Conservation (phyloP, 2,797 vertebrate genomes). For the Sebastes jordani region DNA sequence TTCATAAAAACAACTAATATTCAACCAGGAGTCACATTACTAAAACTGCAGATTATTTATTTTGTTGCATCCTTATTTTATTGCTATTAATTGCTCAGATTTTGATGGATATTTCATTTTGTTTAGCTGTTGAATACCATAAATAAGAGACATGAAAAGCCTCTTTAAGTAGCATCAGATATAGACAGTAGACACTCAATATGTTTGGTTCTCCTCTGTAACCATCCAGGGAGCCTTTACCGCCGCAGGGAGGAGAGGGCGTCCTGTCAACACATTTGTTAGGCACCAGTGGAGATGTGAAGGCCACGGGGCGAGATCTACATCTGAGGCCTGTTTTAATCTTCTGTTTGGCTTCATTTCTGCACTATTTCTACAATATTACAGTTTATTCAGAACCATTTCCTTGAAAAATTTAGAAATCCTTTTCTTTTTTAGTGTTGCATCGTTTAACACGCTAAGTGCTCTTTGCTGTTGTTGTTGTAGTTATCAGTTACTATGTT, state of each 20-base stretch:
- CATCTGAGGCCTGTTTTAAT: constrained; percentile 9
- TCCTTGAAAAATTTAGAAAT: not conserved
- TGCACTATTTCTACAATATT: not conserved
- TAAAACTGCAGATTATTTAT: not conserved
- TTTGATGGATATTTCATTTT: not conserved
- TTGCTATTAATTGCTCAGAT: not conserved
- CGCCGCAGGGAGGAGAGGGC: not conserved
- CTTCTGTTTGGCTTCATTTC: not conserved
- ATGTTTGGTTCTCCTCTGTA: constrained; percentile 81
- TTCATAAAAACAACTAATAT: not conserved
- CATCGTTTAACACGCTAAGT: not conserved
- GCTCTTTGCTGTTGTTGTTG: not conserved
- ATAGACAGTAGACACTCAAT: constrained; percentile 73
- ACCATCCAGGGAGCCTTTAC: constrained; percentile 68
- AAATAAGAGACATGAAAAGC: not conserved
- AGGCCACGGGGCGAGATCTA: constrained; percentile 19
- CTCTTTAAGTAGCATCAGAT: not conserved
- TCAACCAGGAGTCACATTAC: not conserved
- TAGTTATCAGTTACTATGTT: not conserved
- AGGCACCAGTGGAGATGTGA: constrained; percentile 72
- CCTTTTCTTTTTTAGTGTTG: not conserved
- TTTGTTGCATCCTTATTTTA: not conserved
- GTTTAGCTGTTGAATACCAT: not conserved
- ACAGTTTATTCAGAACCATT: not conserved
- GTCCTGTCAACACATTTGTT: constrained; percentile 73